phyloP scores from a whole-genome alignment of 2,113 vertebrate genomes.

The Bubalus kerabau region DNA sequence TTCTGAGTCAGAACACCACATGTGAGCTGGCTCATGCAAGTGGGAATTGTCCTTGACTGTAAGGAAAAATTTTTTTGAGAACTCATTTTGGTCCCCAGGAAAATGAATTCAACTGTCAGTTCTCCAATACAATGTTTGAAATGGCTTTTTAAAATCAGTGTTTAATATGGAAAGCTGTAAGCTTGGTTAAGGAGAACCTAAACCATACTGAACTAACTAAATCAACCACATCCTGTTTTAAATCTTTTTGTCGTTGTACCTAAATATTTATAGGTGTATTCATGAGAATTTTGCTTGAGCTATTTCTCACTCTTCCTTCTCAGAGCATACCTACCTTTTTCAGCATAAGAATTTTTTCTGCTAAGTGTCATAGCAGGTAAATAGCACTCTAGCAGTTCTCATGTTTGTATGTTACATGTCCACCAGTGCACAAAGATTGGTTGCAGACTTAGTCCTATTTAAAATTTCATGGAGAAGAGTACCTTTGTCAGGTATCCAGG shows the following conservation, averaged over 20 bases:
- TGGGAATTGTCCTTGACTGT: not conserved
- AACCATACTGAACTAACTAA: not conserved
- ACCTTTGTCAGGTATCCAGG: not conserved
- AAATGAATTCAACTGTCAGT: slow-evolving; percentile 23
- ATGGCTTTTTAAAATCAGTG: not conserved
- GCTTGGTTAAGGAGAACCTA: not conserved
- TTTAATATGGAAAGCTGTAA: not conserved
- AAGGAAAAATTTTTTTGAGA: slow-evolving; percentile 1
- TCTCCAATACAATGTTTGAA: not conserved
- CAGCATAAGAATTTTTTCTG: not conserved
- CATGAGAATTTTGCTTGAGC: not conserved
- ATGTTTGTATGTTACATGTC: not conserved
- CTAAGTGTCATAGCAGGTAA: not conserved
- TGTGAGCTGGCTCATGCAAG: not conserved
- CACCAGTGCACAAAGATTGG: not conserved
- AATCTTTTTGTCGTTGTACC: not conserved
- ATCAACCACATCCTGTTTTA: not conserved
- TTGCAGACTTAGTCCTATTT: not conserved
- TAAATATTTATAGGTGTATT: not conserved
- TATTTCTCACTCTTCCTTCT: not conserved
- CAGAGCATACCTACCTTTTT: not conserved
- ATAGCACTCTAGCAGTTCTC: not conserved
- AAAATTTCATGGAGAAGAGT: not conserved
- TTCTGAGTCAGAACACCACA: not conserved
- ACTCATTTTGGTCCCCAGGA: not conserved